Percentiles rank a stretch among this genome's conserved stretches.
Conservation (phyloP, 1,140 invertebrate species). For the Pseudomyrmex gracilis region DNA sequence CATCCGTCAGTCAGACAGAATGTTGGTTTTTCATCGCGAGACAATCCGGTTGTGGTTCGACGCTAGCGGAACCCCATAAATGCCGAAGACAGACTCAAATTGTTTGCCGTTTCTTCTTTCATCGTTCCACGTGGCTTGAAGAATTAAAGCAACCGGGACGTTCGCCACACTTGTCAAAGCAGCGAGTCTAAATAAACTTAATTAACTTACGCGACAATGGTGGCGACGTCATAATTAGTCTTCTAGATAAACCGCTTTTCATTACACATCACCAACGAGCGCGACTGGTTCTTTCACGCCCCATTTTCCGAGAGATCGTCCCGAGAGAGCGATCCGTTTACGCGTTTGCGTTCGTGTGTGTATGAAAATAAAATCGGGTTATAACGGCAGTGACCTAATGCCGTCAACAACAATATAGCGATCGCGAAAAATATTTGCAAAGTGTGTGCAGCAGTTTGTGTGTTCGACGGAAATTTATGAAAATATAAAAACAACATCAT, state of each 20-base stretch:
- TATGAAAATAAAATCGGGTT: slow-evolving; percentile 52
- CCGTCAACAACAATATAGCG: slow-evolving; percentile 3
- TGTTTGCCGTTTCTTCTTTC: slow-evolving; percentile 25
- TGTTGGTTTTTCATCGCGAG: slow-evolving; percentile 17
- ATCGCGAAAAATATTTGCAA: neutral
- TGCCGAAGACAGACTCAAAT: neutral
- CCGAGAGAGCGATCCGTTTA: neutral
- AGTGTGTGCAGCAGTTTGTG: too few species aligned
- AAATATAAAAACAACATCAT: slow-evolving; percentile 10
- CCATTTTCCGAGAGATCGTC: neutral
- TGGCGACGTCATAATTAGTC: slow-evolving; percentile 24
- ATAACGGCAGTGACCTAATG: slow-evolving; percentile 50
- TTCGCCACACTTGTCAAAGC: neutral
- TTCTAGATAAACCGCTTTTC: slow-evolving; percentile 10
- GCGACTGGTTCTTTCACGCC: neutral
- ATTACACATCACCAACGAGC: neutral
- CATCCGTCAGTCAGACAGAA: slow-evolving; percentile 6
- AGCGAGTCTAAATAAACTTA: slow-evolving; percentile 38
- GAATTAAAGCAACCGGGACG: neutral
- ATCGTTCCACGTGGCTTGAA: neutral
- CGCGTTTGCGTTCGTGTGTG: neutral
- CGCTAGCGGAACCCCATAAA: neutral
- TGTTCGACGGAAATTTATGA: too few species aligned
- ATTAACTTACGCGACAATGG: slow-evolving; percentile 6
- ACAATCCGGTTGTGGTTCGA: neutral